phyloP scores from a whole-genome alignment of 2,797 vertebrate genomes.

The Onychomys torridus region DNA sequence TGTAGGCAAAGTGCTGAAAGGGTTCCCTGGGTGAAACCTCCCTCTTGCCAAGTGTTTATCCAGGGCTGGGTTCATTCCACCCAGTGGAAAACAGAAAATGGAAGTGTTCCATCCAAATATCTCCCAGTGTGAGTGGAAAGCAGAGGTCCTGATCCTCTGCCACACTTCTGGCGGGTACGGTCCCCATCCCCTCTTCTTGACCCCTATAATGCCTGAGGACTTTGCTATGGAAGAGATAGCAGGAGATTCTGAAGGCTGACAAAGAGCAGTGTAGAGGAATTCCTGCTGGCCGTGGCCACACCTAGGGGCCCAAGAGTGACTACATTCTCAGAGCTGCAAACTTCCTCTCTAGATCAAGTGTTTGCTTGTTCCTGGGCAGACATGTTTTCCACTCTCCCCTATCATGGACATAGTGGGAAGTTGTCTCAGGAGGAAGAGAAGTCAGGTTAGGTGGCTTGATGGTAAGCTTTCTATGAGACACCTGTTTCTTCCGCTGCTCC shows the following conservation, averaged over 20 bases:
- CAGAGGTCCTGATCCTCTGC: neutral
- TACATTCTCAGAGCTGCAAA: neutral
- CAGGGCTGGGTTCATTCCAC: neutral
- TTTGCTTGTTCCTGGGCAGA: neutral
- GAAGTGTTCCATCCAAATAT: neutral
- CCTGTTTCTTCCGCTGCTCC: neutral
- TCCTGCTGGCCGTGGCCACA: neutral
- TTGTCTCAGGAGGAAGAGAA: neutral
- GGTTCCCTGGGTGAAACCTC: slow-evolving; percentile 23
- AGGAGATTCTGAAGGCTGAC: neutral
- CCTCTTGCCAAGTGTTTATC: slow-evolving; percentile 39
- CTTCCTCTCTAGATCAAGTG: neutral
- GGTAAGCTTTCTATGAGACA: neutral
- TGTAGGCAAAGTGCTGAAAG: slow-evolving; percentile 58
- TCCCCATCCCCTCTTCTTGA: neutral
- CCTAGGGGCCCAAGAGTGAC: neutral
- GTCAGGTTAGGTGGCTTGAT: neutral
- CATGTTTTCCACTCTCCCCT: neutral
- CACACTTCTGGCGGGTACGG: neutral
- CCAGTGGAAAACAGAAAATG: neutral
- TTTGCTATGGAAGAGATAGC: neutral
- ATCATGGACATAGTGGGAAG: neutral
- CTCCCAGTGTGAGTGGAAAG: neutral
- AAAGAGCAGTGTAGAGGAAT: neutral
- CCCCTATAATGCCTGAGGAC: neutral